These are phyloP conservation scores for Copsychus sechellarum DNA, from an alignment of 2,113 vertebrate genomes.

Conservation along the genomic window DNA sequence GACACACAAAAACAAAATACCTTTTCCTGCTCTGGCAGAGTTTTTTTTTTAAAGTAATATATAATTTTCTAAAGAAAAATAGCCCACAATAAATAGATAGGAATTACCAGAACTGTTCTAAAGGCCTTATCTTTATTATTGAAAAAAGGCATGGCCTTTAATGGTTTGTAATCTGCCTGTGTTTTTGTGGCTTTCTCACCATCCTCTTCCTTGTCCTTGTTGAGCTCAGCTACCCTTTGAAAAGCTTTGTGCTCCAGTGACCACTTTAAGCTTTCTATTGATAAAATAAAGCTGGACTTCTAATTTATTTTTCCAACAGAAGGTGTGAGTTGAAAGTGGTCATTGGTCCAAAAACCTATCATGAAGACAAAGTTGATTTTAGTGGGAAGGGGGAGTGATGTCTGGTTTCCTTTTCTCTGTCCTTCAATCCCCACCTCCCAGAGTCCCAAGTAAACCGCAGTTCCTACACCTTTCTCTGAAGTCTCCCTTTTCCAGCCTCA, in stretches of 20 bases:
- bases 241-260: constrained; percentile 40
- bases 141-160: neutral
- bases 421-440: neutral
- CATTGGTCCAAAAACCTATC: constrained; percentile 11
- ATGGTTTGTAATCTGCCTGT: neutral
- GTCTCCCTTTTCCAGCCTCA: neutral
- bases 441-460: neutral
- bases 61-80: neutral
- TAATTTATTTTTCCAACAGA: constrained; percentile 16
- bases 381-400: neutral
- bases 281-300: neutral
- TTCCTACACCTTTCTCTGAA: neutral
- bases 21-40: neutral
- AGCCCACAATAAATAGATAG: neutral
- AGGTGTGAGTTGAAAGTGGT: constrained; percentile 38
- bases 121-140: neutral
- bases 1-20: neutral
- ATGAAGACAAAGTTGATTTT: neutral
- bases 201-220: neutral
- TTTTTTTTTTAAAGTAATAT: neutral
- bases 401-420: neutral
- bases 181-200: neutral
- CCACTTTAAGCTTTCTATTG: constrained; percentile 36
- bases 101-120: neutral
- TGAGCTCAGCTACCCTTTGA: neutral